Evolutionary conservation across 2,113 vertebrate genomes (phyloP).

Genomic region (Gobio gobio): DNA sequence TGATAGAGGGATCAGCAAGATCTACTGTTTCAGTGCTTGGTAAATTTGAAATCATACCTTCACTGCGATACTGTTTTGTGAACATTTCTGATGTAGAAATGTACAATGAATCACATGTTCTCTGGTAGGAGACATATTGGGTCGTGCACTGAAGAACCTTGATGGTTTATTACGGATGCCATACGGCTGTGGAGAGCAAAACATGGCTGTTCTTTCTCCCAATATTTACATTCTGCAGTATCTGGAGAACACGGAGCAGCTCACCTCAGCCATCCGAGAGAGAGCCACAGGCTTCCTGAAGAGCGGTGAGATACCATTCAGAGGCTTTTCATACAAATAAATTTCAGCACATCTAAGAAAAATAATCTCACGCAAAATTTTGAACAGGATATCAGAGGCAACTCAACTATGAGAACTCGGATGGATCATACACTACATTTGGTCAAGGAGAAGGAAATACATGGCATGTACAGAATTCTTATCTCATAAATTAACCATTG

Average conservation of each 20-base stretch:
- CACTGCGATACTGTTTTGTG: neutral
- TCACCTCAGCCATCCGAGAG: slow-evolving; percentile 75
- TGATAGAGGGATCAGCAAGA: slow-evolving; percentile 74
- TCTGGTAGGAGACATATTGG: slow-evolving; percentile 80
- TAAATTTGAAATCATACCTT: slow-evolving; percentile 62
- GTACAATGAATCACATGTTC: neutral
- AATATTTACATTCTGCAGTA: slow-evolving; percentile 88
- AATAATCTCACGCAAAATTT: neutral
- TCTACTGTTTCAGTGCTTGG: slow-evolving; percentile 80
- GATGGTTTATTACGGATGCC: slow-evolving; percentile 84
- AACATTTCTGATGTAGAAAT: neutral
- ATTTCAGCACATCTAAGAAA: neutral
- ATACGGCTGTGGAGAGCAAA: slow-evolving; percentile 90
- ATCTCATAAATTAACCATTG: neutral
- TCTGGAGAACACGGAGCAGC: slow-evolving; percentile 81
- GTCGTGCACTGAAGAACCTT: slow-evolving; percentile 82
- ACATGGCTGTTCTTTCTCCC: slow-evolving; percentile 85
- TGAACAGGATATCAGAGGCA: slow-evolving; percentile 85
- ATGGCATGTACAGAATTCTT: slow-evolving; percentile 77
- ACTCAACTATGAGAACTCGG: slow-evolving; percentile 79
- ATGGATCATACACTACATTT: slow-evolving; percentile 88
- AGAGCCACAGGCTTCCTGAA: slow-evolving; percentile 79
- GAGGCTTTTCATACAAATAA: neutral
- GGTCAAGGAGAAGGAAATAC: slow-evolving; percentile 81
- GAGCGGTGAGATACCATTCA: slow-evolving; percentile 72